A percentile compares a stretch with the other conserved stretches of the same genome.
These are phyloP conservation scores for Zoroaster sp. DNA, from an alignment of 53 echinoderm and acorn worm species.

Conservation along the genomic window DNA sequence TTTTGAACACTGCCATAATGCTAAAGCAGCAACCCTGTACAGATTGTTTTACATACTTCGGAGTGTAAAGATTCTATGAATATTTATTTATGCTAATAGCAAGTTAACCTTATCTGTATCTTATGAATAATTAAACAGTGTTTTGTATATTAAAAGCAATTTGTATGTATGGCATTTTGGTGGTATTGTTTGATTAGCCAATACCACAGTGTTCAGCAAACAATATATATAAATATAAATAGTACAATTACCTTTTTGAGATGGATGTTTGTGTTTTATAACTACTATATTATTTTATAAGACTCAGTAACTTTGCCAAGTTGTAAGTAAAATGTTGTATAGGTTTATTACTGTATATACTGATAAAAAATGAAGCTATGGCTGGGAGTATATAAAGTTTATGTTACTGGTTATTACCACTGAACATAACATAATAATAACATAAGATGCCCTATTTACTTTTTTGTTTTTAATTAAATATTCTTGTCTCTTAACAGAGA, in stretches of 20 bases:
- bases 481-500: not conserved
- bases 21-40: constrained; percentile 30
- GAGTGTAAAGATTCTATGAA: constrained; percentile 68
- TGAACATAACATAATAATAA: not conserved
- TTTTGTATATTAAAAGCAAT: constrained; percentile 35
- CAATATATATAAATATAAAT: constrained; percentile 41
- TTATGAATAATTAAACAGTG: constrained; percentile 18
- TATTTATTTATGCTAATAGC: constrained; percentile 72
- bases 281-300: constrained; percentile 48
- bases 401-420: not conserved
- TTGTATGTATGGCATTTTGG: constrained; percentile 6
- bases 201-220: not conserved
- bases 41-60: constrained; percentile 53
- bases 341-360: constrained; percentile 52
- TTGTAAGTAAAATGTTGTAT: constrained; percentile 49
- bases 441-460: not conserved
- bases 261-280: constrained; percentile 19
- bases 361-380: constrained; percentile 18
- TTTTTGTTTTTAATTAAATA: not conserved
- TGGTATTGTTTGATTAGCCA: not conserved
- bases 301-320: constrained; percentile 60
- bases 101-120: constrained; percentile 25
- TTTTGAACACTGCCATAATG: constrained; percentile 27
- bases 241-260: constrained; percentile 3
- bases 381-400: constrained; percentile 19